Base-by-base conservation (phyloP, 2,888 invertebrate species). In the Chrysopilus asiliformis region DNA sequence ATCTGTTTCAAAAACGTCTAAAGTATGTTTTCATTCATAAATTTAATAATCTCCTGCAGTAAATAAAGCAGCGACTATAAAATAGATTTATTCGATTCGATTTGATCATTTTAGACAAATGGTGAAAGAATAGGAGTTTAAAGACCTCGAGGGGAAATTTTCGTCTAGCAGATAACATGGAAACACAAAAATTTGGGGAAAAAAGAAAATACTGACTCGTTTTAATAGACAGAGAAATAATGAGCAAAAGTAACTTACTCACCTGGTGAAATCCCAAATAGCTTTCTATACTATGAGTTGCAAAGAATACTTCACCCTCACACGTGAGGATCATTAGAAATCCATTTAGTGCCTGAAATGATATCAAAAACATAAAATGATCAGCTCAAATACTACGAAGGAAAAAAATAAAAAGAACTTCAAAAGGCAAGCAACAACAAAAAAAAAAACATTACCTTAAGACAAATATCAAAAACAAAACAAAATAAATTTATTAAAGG, bases 211-310 rank as follows among this genome's bases (percentile, higher is more conserved):
- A 16, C 6, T 6, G n/a, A 10, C 19, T n/a, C n/a, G n/a, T n/a
- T n/a, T n/a, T n/a, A n/a, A n/a, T n/a, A n/a, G n/a, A n/a, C n/a
- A n/a, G n/a, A 22, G 10, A 8, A 22, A 22, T 22, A n/a, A n/a
- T n/a, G n/a, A n/a, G 12, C 5, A n/a, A 26, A 26, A 15, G 20
- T 7, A 22, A 32, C 12, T 22, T 12, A 61, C 70, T 70, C 70
- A 97, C 97, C 84, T 98, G 98, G 73, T 98, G 97, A 74, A 99
- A 98, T 65, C 98, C 98, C 58, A 98, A 76, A 70, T 95, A 99
- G 65, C 90, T 94, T 71, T 98, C 98, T 64, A 99, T 97, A 67
- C 94, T 95, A 72, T 97, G 90, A 45, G 97, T 95, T 41, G 95
- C 95, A 70, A 95, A 98, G 74, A 98, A 98, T 34, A 99, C 95